Base-by-base conservation (phyloP, 2,113 vertebrate species). In the Ceratotherium simum region DNA sequence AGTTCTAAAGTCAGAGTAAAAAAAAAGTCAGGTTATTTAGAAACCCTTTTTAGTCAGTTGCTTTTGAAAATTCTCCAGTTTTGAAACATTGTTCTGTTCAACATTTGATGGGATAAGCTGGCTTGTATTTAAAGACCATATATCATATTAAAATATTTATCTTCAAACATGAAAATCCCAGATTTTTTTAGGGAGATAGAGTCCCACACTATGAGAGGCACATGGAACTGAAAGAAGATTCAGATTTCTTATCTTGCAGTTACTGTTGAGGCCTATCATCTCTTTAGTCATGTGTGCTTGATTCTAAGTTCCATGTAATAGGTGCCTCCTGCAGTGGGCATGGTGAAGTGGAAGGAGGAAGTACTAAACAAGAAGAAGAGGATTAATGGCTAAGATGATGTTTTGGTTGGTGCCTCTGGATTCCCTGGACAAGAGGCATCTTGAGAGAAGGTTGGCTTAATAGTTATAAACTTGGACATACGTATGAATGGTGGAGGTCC, bases 1-100 rank as follows among this genome's bases (percentile, higher is more conserved):
- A 70, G 21, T 85, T 93, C 76, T 76, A n/a, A 96, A 95, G 70
- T 83, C 25, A 94, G 84, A 94, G 36, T 76, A 70, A 90, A 90
- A 94, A 90, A 84, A 75, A 94, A 90, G 1, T 20, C 58, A 69
- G 9, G 13, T 65, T 79, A 56, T 64, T 62, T 75, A 64, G 70
- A 83, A 93, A 75, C 18, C 17, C 25, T 92, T 20, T 48, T 70
- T 81, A 96, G 56, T 89, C 2, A 73, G 20, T 96, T 93, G 93
- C 5, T 51, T 70, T 94, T 33, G 33, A 80, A 91, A 93, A 20
- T 80, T 90, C n/a, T 88, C 69, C 42, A n/a, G 46, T 93, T 85
- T 76, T 89, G 36, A 96, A 82, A 56, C 25, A 42, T 81, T 60
- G n/a, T 94, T 94, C 33, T 85, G 0, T 88, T 96, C 85, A 94